Conservation (phyloP, 2,797 vertebrate genomes). For the Parauchenoglanis punctatus region DNA sequence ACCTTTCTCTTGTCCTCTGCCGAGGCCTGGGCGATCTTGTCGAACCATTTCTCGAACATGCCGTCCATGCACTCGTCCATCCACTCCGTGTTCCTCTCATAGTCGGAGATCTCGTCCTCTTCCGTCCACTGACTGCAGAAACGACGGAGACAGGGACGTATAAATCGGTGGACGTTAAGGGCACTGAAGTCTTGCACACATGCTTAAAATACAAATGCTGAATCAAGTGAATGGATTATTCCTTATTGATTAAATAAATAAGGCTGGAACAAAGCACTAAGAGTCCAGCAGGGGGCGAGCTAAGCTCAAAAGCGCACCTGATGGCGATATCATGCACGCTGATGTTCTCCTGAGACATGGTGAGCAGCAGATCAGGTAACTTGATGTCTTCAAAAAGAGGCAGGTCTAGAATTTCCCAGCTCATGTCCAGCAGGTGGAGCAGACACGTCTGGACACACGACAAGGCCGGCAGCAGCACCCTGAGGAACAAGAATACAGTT, state of each 20-base stretch:
- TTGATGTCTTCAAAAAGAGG: constrained; percentile 88
- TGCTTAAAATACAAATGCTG: not conserved
- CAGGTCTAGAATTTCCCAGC: constrained; percentile 91
- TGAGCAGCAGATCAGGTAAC: constrained; percentile 89
- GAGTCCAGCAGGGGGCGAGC: not conserved
- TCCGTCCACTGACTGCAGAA: constrained; percentile 89
- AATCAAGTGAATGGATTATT: not conserved
- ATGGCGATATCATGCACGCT: constrained; percentile 91
- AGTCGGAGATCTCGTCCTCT: constrained; percentile 94
- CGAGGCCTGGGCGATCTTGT: constrained; percentile 91
- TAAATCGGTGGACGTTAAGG: not conserved
- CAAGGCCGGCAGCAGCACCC: constrained; percentile 88
- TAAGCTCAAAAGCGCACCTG: constrained; percentile 73
- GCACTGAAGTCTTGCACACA: not conserved
- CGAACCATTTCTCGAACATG: constrained; percentile 97
- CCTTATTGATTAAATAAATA: not conserved
- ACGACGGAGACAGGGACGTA: not conserved
- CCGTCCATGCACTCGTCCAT: constrained; percentile 97
- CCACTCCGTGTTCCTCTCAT: constrained; percentile 95
- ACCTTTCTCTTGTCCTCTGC: constrained; percentile 94
- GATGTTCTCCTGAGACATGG: constrained; percentile 95
- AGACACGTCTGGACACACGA: constrained; percentile 94
- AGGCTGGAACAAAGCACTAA: not conserved
- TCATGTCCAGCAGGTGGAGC: constrained; percentile 93
- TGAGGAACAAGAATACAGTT: constrained; percentile 56